phyloP scores from a whole-genome alignment of 1,140 invertebrate species.

The Cataglyphis hispanica region DNA sequence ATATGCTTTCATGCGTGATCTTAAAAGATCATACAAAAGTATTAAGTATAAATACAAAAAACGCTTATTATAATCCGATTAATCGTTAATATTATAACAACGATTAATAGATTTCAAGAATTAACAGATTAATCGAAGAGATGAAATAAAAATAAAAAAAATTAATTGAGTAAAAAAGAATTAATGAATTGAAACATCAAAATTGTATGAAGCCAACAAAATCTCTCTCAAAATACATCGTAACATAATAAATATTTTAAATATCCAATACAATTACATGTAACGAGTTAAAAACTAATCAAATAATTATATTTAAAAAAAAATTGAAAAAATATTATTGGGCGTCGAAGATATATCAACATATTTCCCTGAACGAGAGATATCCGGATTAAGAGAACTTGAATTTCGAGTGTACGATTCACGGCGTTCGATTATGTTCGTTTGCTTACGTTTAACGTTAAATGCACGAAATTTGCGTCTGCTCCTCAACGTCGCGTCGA shows the following conservation, averaged over 20 bases:
- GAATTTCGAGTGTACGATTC: constrained; percentile 12
- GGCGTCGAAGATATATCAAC: not conserved
- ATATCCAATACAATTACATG: not conserved
- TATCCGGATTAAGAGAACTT: not conserved
- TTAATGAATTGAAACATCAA: not conserved
- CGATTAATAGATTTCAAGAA: not conserved
- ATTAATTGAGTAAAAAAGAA: not conserved
- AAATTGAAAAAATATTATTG: too few relatives aligned
- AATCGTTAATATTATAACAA: not conserved
- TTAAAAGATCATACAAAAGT: not conserved
- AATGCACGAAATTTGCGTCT: constrained; percentile 21
- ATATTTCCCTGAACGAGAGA: not conserved
- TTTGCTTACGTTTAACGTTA: constrained; percentile 42
- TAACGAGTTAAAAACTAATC: not conserved
- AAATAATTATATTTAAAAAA: not conserved
- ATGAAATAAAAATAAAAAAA: too few relatives aligned
- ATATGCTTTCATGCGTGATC: not conserved
- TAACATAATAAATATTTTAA: not conserved
- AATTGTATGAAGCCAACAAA: not conserved
- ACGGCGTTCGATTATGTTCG: constrained; percentile 41
- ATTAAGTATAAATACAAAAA: not conserved
- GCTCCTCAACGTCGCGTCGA: not conserved
- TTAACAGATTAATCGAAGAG: too few relatives aligned
- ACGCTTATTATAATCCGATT: not conserved
- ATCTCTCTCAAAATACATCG: not conserved